A percentile compares a stretch with the other conserved stretches of the same genome.
Conservation (phyloP, 2,113 vertebrate species). For the Carassius gibelio region DNA sequence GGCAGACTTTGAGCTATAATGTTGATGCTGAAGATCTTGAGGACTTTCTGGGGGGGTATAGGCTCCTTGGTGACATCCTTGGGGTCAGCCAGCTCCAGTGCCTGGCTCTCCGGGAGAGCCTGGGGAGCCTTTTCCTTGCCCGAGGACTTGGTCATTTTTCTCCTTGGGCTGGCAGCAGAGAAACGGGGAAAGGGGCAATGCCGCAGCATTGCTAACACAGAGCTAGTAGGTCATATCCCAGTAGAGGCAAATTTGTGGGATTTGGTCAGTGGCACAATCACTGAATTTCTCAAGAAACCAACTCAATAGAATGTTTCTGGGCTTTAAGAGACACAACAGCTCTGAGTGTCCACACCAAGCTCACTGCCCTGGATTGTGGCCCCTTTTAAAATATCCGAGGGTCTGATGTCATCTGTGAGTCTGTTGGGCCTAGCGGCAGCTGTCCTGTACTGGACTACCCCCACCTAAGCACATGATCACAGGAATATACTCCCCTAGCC, state of each 20-base stretch:
- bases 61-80: conserved; percentile 80
- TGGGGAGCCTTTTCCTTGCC: conserved; percentile 73
- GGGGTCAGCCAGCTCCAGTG: conserved; percentile 80
- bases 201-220: conserved; percentile 78
- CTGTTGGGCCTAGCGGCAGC: conserved; percentile 87
- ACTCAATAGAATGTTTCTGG: neutral
- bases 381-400: conserved; percentile 87
- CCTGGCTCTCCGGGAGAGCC: conserved; percentile 73
- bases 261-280: neutral
- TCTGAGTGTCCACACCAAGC: conserved; percentile 69
- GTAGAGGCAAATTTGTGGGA: conserved; percentile 10
- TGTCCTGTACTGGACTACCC: conserved; percentile 62
- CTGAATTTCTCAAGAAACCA: neutral
- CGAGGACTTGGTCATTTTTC: conserved; percentile 84
- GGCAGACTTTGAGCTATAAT: conserved; percentile 96
- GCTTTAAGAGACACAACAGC: conserved; percentile 66
- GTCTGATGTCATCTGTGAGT: conserved; percentile 81
- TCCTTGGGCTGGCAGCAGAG: conserved; percentile 65
- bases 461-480: conserved; percentile 57
- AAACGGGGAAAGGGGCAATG: conserved; percentile 78
- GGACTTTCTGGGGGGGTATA: conserved; percentile 88
- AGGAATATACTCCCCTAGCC: conserved; percentile 69
- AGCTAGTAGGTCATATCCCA: conserved; percentile 71
- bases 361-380: conserved; percentile 82
- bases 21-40: conserved; percentile 98